These are phyloP conservation scores for Phragmatobia fuliginosa DNA, from an alignment of 2,888 invertebrate species.

Conservation along the genomic window DNA sequence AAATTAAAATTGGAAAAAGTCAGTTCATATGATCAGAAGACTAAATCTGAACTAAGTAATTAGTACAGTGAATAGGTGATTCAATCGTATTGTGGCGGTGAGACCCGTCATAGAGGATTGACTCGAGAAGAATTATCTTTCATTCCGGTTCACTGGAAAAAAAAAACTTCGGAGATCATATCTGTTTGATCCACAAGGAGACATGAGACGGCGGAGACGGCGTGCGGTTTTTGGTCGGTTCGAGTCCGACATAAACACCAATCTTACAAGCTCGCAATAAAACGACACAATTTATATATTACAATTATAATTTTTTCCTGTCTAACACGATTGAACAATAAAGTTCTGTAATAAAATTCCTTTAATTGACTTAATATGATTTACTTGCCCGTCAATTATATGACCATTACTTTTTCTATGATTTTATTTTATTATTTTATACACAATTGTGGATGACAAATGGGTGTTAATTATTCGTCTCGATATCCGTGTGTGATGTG, in stretches of 20 bases:
- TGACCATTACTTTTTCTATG: background rate
- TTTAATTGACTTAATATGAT: background rate
- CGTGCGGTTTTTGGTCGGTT: too few species aligned
- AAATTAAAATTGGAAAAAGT: background rate
- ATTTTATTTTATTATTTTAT: background rate
- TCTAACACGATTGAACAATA: constrained; percentile 30
- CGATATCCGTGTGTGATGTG: constrained; percentile 2
- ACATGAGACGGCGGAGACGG: too few species aligned
- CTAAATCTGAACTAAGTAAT: background rate
- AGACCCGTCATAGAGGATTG: too few species aligned
- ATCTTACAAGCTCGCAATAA: background rate
- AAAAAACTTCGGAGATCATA: too few species aligned
- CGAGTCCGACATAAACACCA: too few species aligned
- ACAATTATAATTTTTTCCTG: constrained; percentile 24
- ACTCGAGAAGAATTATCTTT: too few species aligned
- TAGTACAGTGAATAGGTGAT: background rate
- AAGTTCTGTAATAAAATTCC: constrained; percentile 29
- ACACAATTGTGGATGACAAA: background rate
- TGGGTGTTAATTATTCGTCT: constrained; percentile 8
- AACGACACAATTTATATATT: background rate
- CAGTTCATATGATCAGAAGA: background rate
- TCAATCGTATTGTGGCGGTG: too few species aligned
- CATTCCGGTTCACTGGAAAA: too few species aligned
- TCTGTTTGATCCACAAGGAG: too few species aligned
- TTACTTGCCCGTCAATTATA: background rate